A percentile compares a stretch with the other conserved stretches of the same genome.
phyloP scores from a whole-genome alignment of 2,113 vertebrate genomes.

The Tenebrosternarchus preto region DNA sequence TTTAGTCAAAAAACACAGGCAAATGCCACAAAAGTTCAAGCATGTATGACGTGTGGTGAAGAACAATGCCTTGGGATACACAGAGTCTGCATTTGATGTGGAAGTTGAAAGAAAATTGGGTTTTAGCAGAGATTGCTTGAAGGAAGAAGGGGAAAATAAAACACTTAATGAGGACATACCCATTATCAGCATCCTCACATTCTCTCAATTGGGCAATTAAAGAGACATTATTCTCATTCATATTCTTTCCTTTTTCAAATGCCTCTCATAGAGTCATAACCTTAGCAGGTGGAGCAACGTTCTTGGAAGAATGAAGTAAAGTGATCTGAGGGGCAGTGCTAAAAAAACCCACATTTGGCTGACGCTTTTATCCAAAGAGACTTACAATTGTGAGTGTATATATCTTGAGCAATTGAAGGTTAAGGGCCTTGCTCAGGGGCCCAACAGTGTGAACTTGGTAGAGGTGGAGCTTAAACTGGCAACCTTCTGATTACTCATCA shows the following conservation, averaged over 20 bases:
- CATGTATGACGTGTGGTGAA: not conserved
- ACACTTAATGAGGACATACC: slow-evolving; percentile 56
- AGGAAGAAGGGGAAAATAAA: slow-evolving; percentile 43
- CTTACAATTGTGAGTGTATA: too few species aligned
- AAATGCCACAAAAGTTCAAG: slow-evolving; percentile 10
- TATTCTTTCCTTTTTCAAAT: slow-evolving; percentile 31
- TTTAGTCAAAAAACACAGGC: not conserved
- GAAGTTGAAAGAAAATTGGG: slow-evolving; percentile 54
- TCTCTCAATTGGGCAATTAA: slow-evolving; percentile 53
- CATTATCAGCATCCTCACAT: slow-evolving; percentile 54
- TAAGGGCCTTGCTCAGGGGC: too few species aligned
- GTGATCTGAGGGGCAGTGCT: not conserved
- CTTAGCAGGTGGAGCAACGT: slow-evolving; percentile 35
- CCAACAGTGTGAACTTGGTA: too few species aligned
- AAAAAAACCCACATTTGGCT: too few species aligned
- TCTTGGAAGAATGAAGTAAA: slow-evolving; percentile 15
- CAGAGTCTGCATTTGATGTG: slow-evolving; percentile 44
- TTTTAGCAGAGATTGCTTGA: slow-evolving; percentile 46
- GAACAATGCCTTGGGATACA: slow-evolving; percentile 38
- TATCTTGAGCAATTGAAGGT: too few species aligned
- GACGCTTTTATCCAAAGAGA: too few species aligned
- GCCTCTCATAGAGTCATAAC: slow-evolving; percentile 14
- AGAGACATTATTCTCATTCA: slow-evolving; percentile 51
- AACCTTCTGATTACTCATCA: too few species aligned
- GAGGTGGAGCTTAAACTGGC: too few species aligned